Evolutionary conservation across 2,888 invertebrate species (phyloP), one percentile per base, ranked within the genome.

Genomic region (Seira sanloemensis): DNA sequence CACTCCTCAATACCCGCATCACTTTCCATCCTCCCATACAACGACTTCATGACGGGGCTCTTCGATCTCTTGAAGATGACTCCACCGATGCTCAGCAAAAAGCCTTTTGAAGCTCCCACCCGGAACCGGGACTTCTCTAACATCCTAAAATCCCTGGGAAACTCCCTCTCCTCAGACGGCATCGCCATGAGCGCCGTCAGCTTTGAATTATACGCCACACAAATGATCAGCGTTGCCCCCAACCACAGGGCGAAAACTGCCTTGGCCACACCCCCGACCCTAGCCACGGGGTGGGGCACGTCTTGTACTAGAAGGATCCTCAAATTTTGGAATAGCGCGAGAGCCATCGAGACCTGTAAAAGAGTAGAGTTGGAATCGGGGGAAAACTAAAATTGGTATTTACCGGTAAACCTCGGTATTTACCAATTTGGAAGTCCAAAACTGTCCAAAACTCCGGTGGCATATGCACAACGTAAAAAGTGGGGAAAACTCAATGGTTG

Each of bases 111-210:
- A 5, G 66, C 18, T 19, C 66, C 66, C 2, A 66, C 16, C 12
- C 50, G 46, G 26, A 71, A 46, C 19, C 12, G 46, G 37, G 7
- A 7, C 12, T 50, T n/a, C 25, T 50, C 27, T n/a, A 82, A 72
- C 23, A n/a, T n/a, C n/a, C 50, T 23, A 16, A 82, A 82, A 46
- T 37, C 23, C 12, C n/a, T 65, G 0, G 82, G 82, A 37, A 82
- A 69, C 1, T 25, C 82, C 5, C 25, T 24, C n/a, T 82, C 82
- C n/a, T 21, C 24, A 16, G 65, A 23, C 0, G 82, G 82, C 5
- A 76, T 76, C 1, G 72, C 76, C 82, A 82, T 76, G 5, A 82
- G 18, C 7, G 71, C 37, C 16, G 76, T 76, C 16, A 82, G 12
- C 24, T 76, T 76, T 9, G 82, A 76, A 19, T 68, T 82, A 16